Evolutionary conservation across 2,113 vertebrate genomes (phyloP).

Genomic region (Hemiscyllium ocellatum): DNA sequence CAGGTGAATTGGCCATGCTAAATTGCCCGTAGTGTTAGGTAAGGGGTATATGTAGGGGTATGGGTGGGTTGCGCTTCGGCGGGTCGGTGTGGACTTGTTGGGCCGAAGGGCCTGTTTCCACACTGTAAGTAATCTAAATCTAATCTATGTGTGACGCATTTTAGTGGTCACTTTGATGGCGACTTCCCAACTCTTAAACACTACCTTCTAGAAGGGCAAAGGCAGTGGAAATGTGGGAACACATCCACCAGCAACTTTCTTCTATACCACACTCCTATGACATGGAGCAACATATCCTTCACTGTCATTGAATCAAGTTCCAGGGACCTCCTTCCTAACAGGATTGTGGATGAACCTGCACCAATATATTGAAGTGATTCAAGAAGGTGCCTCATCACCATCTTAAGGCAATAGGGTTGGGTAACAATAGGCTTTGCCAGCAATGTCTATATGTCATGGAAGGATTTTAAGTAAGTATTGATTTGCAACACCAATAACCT

Average conservation of each 20-base stretch:
- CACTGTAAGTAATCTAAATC: too few relatives aligned
- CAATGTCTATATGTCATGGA: background rate
- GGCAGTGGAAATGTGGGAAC: background rate
- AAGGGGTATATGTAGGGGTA: too few relatives aligned
- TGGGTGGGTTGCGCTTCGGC: too few relatives aligned
- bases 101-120: too few relatives aligned
- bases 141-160: background rate
- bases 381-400: background rate
- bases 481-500: background rate
- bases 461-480: background rate
- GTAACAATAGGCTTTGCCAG: background rate
- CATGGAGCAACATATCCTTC: background rate
- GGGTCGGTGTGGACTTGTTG: too few relatives aligned
- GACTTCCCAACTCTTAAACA: background rate
- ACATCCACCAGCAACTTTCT: background rate
- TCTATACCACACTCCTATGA: background rate
- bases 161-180: background rate
- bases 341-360: background rate
- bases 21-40: too few relatives aligned
- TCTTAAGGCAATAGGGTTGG: background rate
- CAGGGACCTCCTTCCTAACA: background rate
- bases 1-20: too few relatives aligned
- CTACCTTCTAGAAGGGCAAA: background rate
- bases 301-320: background rate
- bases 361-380: background rate